Evolutionary conservation across 2,888 invertebrate genomes (phyloP).

Genomic region (Cerastis leucographa): DNA sequence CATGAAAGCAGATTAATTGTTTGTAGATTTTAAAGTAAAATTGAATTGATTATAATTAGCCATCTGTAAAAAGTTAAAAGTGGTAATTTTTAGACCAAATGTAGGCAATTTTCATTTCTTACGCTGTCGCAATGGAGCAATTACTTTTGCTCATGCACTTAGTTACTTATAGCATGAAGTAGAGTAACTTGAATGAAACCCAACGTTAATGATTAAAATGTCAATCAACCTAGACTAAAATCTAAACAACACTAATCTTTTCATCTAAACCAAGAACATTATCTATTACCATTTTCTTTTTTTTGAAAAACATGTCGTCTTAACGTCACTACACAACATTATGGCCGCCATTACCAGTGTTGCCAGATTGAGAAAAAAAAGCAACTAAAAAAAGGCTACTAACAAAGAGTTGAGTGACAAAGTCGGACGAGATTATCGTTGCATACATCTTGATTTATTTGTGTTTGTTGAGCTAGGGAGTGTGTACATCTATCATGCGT

Average conservation of each 20-base stretch:
- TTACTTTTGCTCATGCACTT: neutral
- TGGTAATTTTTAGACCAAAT: neutral
- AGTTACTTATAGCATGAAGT: neutral
- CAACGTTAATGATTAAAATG: constrained; percentile 30
- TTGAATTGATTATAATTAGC: neutral
- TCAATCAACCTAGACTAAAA: constrained; percentile 56
- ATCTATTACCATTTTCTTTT: constrained; percentile 40
- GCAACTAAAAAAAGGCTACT: constrained; percentile 69
- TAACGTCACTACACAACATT: constrained; percentile 76
- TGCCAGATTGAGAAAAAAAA: constrained; percentile 74
- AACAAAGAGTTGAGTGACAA: constrained; percentile 82
- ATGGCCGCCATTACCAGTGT: constrained; percentile 78
- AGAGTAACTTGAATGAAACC: constrained; percentile 6
- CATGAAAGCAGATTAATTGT: neutral
- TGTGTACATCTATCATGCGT: constrained; percentile 81
- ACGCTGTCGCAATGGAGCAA: neutral
- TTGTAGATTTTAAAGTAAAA: neutral
- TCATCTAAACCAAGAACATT: constrained; percentile 52
- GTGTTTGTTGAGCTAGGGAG: constrained; percentile 78
- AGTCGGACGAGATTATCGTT: constrained; percentile 80
- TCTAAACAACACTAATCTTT: constrained; percentile 45
- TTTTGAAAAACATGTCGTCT: constrained; percentile 74
- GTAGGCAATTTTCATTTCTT: neutral
- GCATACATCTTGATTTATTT: constrained; percentile 82
- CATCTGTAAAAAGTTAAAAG: neutral